Evolutionary conservation across 2,888 invertebrate genomes (phyloP), one percentile per base, ranked within the genome.

Genomic region (Oscheius sp.): DNA sequence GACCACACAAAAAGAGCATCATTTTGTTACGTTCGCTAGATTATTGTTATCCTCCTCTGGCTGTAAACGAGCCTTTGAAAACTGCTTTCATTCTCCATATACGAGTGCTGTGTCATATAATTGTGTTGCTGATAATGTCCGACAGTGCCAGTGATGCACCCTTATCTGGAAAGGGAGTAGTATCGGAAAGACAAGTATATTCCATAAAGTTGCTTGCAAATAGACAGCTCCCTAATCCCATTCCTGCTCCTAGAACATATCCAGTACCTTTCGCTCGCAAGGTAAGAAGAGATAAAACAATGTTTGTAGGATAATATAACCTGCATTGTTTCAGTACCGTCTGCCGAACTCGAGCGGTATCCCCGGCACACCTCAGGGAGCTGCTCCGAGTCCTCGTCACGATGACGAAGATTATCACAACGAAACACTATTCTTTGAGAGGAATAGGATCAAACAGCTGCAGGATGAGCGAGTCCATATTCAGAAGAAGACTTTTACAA

Each of bases 401-500:
- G 78, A 79, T 35, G 86, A 87, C 47, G 88, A 87, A 21, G 83
- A 86, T 29, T 76, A 82, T 73, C 79, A 80, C 63, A 83, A 88
- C 70, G 83, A 86, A 63, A 88, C 88, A n/a, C 79, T 84, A 35
- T 88, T 82, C 83, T 88, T 87, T 57, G 88, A 88, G 68, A 55
- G 83, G 63, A 86, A 80, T 70, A 78, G 88, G 11, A 88, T 88
- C 77, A 79, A 84, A 62, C 84, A 84, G 59, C 80, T 88, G 90
- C 96, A 84, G 74, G 96, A 97, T 91, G 98, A 99, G 91, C 94
- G 98, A 75, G 92, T 97, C 82, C 94, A 96, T 91, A 98, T 99
- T 86, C 99, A 99, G 92, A 98, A 98, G 93, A 99, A 99, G 91
- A 99, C 99, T 47, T 99, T 99, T 91, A 98, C 98, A 87, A 99